phyloP scores from a whole-genome alignment of 2,113 vertebrate species.

The Hydrolagus affinis region DNA sequence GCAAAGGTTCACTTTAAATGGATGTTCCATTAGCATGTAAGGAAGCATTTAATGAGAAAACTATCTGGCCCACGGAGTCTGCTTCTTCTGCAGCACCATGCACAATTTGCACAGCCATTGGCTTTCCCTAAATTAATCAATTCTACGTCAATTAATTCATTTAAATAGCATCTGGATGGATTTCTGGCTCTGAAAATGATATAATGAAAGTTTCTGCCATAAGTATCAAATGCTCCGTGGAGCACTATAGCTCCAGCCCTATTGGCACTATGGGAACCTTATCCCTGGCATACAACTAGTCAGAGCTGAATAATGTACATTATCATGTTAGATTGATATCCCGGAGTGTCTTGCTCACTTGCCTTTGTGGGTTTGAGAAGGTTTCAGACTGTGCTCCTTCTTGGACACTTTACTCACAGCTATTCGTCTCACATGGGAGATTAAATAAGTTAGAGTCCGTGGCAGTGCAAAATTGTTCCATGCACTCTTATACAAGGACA shows the following conservation, averaged over 20 bases:
- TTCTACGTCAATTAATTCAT: conserved; percentile 19
- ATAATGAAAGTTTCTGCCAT: not conserved
- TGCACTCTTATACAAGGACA: not conserved
- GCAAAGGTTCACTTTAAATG: conserved; percentile 20
- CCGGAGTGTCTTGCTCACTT: conserved; percentile 5
- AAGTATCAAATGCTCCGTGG: not conserved
- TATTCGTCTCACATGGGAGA: not conserved
- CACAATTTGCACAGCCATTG: not conserved
- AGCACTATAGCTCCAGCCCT: not conserved
- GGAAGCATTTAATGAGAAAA: conserved; percentile 15
- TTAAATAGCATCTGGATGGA: conserved; percentile 16
- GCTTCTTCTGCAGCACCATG: not conserved
- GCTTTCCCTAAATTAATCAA: conserved; percentile 26
- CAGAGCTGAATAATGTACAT: not conserved
- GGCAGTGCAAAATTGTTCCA: not conserved
- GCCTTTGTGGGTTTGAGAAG: not conserved
- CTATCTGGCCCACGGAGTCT: not conserved
- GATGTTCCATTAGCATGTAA: conserved; percentile 18
- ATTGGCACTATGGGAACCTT: conserved; percentile 10
- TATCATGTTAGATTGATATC: conserved; percentile 13
- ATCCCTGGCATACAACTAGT: not conserved
- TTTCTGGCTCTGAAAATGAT: conserved; percentile 15
- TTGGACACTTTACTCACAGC: not conserved
- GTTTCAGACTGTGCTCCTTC: conserved; percentile 17
- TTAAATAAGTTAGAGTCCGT: not conserved